Base-by-base conservation (phyloP, 1,140 invertebrate genomes). In the Apis laboriosa region DNA sequence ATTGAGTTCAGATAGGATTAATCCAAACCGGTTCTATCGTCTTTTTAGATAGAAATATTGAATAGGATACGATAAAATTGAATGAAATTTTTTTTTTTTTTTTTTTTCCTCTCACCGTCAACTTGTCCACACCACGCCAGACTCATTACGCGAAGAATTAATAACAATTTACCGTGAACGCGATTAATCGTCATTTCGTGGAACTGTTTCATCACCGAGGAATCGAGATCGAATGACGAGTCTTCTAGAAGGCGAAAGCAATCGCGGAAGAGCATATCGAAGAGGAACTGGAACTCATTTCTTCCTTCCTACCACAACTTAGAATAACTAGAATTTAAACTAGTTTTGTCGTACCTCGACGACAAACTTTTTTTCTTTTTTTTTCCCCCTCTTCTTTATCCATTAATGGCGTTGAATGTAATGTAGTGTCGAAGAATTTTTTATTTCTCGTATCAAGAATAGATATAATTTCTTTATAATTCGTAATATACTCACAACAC, bases 261-360 rank as follows among this genome's bases (percentile, higher is more conserved):
- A 70, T 70, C 51, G 72, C 72, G 78, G 83, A 84, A 84, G 43
- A 63, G 12, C 78, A 80, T 70, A n/a, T 12, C 24, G 55, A 56
- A 53, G 63, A 63, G 70, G 83, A 84, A 84, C 66, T 49, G 28
- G 64, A 83, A 63, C n/a, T 63, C 34, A 43, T 43, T 43, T 67
- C 34, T 67, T 67, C 73, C 64, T 76, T 74, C 34, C 71, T 76
- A n/a, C 43, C 24, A n/a, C n/a, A 17, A 53, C 63, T 64, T 15
- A 49, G 49, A 58, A 67, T 0, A 43, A 43, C 34, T 7, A 43
- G 34, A 43, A 43, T 43, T 43, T 43, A 5, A 63, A 63, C 78
- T 55, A 66, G 78, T 76, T 80, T 66, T 17, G 12, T 11, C 34
- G 34, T 43, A 43, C 5, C 34, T 43, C 34, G 34, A 43, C 34